These are phyloP conservation scores for Catostylus mosaicus DNA, from an alignment of 30 jellyfish, hydroid and myxozoan species.

Conservation along the genomic window DNA sequence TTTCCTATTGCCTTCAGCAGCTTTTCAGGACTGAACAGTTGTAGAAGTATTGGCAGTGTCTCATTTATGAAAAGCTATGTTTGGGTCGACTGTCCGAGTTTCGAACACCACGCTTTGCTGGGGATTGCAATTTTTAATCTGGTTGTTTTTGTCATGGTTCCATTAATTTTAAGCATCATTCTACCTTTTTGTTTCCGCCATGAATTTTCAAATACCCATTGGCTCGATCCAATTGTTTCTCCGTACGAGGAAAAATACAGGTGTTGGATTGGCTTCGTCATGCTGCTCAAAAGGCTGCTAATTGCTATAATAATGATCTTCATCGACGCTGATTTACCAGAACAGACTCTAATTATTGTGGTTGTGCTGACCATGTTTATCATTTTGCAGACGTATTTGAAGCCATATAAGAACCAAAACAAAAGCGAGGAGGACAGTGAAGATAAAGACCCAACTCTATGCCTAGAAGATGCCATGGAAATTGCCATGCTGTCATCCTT, in stretches of 20 bases:
- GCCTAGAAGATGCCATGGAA: conserved; percentile 38
- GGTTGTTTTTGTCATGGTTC: conserved; percentile 9
- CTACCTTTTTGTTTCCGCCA: not conserved
- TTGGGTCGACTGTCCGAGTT: conserved; percentile 44
- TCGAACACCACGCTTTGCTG: not conserved
- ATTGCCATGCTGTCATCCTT: conserved; percentile 21
- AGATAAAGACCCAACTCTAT: not conserved
- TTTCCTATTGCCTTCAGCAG: conserved; percentile 18
- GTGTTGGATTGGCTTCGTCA: conserved; percentile 22
- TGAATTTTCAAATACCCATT: conserved; percentile 1
- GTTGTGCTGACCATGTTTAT: conserved; percentile 2
- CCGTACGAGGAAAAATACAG: conserved; percentile 30
- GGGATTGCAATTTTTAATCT: conserved; percentile 23
- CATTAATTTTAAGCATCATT: not conserved
- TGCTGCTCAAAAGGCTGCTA: conserved; percentile 23
- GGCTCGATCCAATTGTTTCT: conserved; percentile 34
- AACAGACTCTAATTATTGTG: conserved; percentile 18
- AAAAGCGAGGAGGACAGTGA: not conserved
- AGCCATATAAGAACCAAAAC: not conserved
- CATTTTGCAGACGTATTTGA: conserved; percentile 23
- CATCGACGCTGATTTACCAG: not conserved
- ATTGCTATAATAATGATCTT: conserved; percentile 36
- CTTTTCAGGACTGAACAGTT: conserved; percentile 1
- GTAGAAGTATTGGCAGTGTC: conserved; percentile 30
- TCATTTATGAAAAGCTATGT: conserved; percentile 36